These are phyloP conservation scores for Stomatorhinus ivindoensis DNA, from an alignment of 2,113 vertebrate genomes.

Conservation along the genomic window DNA sequence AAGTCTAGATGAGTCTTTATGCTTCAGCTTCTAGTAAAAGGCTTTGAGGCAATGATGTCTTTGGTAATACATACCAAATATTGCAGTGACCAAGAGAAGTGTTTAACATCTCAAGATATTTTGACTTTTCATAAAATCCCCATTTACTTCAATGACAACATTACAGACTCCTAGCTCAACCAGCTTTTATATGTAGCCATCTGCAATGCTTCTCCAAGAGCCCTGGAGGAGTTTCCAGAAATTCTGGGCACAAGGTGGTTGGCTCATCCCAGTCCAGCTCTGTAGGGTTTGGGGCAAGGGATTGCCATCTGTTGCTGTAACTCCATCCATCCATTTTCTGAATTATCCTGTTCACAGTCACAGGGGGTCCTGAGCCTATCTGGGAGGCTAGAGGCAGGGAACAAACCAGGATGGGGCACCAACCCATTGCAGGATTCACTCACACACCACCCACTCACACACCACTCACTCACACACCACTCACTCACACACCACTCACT, in stretches of 20 bases:
- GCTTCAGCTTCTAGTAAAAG: neutral
- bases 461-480: too few species aligned
- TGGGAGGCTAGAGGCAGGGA: too few species aligned
- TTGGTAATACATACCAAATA: neutral
- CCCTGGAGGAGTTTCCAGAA: neutral
- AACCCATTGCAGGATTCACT: too few species aligned
- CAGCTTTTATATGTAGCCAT: neutral
- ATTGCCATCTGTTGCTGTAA: neutral
- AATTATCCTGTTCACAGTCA: too few species aligned
- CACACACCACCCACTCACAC: too few species aligned
- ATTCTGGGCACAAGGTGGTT: neutral
- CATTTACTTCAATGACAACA: neutral
- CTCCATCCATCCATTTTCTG: too few species aligned
- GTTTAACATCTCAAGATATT: neutral
- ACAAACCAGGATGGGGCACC: too few species aligned
- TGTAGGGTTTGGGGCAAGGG: neutral
- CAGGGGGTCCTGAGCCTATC: too few species aligned
- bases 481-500: too few species aligned
- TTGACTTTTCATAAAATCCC: neutral
- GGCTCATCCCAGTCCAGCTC: neutral
- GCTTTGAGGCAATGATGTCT: neutral
- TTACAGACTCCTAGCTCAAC: neutral
- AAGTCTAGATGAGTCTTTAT: neutral
- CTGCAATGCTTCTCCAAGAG: neutral
- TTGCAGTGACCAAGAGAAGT: neutral